A percentile compares a stretch with the other conserved stretches of the same genome.
Conservation (phyloP, 2,888 invertebrate species). For the Allophyes oxyacanthae region DNA sequence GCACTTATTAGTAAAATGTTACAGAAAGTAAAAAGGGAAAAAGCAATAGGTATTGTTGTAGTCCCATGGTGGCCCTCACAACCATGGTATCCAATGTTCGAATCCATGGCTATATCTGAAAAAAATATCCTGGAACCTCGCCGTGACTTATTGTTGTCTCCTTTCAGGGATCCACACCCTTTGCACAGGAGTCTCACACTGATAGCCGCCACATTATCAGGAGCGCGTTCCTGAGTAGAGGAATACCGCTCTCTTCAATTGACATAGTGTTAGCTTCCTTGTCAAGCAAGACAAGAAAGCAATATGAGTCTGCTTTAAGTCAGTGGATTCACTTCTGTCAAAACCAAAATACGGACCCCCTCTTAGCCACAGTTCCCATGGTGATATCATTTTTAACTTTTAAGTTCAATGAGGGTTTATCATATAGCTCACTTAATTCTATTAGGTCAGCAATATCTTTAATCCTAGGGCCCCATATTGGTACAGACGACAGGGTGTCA, state of each 20-base stretch:
- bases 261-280: conserved; percentile 13
- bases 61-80: conserved; percentile 8
- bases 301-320: conserved; percentile 6
- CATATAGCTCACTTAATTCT: conserved; percentile 9
- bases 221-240: conserved; percentile 9
- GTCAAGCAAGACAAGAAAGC: conserved; percentile 17
- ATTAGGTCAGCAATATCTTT: conserved; percentile 6
- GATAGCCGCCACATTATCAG: conserved; percentile 22
- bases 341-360: not conserved
- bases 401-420: conserved; percentile 7
- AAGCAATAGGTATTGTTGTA: conserved; percentile 8
- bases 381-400: conserved; percentile 6
- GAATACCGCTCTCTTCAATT: conserved; percentile 2
- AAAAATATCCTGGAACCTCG: not conserved
- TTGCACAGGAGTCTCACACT: conserved; percentile 12
- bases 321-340: conserved; percentile 12
- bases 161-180: conserved; percentile 17
- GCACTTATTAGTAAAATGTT: not conserved
- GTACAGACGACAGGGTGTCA: conserved; percentile 8
- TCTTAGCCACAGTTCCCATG: not conserved
- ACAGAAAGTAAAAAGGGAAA: conserved; percentile 2
- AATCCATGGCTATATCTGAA: conserved; percentile 2
- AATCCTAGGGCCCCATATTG: conserved; percentile 4
- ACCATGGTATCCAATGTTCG: conserved; percentile 11
- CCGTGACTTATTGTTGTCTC: conserved; percentile 7